Conservation (phyloP, 2,888 invertebrate species). For the Rotaria macrura region DNA sequence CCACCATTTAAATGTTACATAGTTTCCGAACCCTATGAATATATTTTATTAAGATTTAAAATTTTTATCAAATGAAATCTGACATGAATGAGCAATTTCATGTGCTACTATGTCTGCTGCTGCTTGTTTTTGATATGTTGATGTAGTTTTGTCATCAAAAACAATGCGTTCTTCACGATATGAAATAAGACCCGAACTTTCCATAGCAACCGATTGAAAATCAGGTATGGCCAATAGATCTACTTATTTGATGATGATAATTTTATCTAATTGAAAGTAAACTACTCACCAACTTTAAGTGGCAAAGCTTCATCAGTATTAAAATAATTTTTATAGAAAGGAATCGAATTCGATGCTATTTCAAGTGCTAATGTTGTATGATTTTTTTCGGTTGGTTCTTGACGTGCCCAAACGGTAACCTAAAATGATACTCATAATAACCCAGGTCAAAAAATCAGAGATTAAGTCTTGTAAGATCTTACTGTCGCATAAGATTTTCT, state of each 20-base stretch:
- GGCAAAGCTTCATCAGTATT: slow-evolving; percentile 16
- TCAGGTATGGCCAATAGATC: slow-evolving; percentile 20
- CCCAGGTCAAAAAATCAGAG: neutral
- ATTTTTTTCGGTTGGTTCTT: slow-evolving; percentile 7
- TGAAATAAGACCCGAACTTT: slow-evolving; percentile 21
- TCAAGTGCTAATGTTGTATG: slow-evolving; percentile 5
- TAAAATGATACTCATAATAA: neutral
- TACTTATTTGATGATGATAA: neutral
- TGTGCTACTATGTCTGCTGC: slow-evolving; percentile 24
- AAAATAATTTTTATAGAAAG: slow-evolving; percentile 1
- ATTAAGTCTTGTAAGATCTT: too few relatives aligned
- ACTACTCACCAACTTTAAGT: neutral
- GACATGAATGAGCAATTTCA: slow-evolving; percentile 27
- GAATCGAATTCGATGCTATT: neutral
- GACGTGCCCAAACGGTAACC: slow-evolving; percentile 20
- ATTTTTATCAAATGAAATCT: neutral
- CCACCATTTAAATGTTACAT: slow-evolving; percentile 30
- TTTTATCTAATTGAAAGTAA: too few relatives aligned
- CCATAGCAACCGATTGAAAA: slow-evolving; percentile 16
- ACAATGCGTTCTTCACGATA: slow-evolving; percentile 26
- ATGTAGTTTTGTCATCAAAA: slow-evolving; percentile 14
- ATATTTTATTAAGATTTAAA: neutral
- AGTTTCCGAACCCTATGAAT: slow-evolving; percentile 28
- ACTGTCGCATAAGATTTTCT: too few relatives aligned
- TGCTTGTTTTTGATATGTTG: slow-evolving; percentile 20